Base-by-base conservation (phyloP, 2,797 vertebrate genomes). In the Dipus sagitta region DNA sequence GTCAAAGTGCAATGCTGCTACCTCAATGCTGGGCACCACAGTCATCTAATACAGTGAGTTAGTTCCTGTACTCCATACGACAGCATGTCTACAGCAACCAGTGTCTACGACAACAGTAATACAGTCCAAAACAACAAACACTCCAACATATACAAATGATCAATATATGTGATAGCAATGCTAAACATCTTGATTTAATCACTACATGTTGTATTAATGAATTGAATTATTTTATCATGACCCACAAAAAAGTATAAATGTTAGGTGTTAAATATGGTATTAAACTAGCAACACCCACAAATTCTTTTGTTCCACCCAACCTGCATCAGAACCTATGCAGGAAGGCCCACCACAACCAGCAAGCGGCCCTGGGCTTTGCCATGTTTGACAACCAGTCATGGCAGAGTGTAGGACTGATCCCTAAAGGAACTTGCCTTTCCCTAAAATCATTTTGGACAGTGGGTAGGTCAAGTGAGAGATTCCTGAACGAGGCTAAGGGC, bases 381-480 rank as follows among this genome's bases (percentile, higher is more conserved):
- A 54, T 32, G 30, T 64, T 52, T 74, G 71, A 21, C 58, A 47
- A 28, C 11, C 28, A 58, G 17, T 1, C 2, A 32, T 1, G 2
- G 42, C 6, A 23, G 23, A 21, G 26, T 8, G 4, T n/a, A 54
- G 4, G 12, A 47, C 4, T 77, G 3, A 23, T 23, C 24, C 6
- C 2, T 17, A 9, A 0, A n/a, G 4, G 0, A 15, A 14, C 34
- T 28, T 65, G 2, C 26, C 38, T 68, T 20, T 12, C 28, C 28
- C 12, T 38, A 34, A 54, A 70, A 34, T 9, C 60, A 2, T 1
- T 38, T 65, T 65, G 34, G 42, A 2, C 28, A 30, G 52, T 42
- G 10, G 2, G 15, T 18, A 62, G 32, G 24, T 30, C n/a, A 60
- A 54, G 26, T 0, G 2, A 12, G 6, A 88, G 26, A 58, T 64